Conservation (phyloP, 2,888 invertebrate species). For the Tinea trinotella region DNA sequence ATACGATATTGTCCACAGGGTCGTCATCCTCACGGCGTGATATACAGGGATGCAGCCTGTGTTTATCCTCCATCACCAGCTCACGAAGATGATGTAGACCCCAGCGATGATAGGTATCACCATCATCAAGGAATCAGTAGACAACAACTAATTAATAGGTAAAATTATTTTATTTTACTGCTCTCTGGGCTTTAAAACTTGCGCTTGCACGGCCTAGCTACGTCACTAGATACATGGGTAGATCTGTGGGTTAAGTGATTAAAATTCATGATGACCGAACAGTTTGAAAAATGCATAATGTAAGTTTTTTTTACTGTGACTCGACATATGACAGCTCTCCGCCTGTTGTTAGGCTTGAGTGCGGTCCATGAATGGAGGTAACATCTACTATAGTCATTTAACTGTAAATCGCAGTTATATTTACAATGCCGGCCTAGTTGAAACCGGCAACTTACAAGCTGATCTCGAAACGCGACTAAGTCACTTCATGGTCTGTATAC, state of each 20-base stretch:
- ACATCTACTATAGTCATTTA: too few relatives aligned
- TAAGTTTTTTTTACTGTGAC: neutral
- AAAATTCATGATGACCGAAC: too few relatives aligned
- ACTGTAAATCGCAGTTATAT: too few relatives aligned
- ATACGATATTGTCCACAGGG: conserved; percentile 41
- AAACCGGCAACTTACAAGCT: too few relatives aligned
- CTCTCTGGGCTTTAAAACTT: neutral
- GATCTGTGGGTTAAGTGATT: too few relatives aligned
- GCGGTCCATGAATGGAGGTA: too few relatives aligned
- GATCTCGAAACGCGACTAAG: too few relatives aligned
- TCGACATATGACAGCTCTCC: too few relatives aligned
- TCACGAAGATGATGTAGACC: conserved; percentile 53
- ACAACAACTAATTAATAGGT: conserved; percentile 89
- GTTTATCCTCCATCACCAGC: conserved; percentile 53
- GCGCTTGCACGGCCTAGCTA: neutral
- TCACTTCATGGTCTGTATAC: too few relatives aligned
- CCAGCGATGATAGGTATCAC: conserved; percentile 65
- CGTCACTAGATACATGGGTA: neutral
- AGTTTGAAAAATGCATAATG: too few relatives aligned
- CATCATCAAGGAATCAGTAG: conserved; percentile 85
- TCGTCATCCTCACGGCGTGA: conserved; percentile 57
- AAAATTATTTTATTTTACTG: conserved; percentile 14
- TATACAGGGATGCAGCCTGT: conserved; percentile 47
- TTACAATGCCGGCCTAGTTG: too few relatives aligned
- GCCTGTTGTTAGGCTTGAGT: too few relatives aligned